Conservation (phyloP, 2,797 vertebrate species). For the Chelmon rostratus region DNA sequence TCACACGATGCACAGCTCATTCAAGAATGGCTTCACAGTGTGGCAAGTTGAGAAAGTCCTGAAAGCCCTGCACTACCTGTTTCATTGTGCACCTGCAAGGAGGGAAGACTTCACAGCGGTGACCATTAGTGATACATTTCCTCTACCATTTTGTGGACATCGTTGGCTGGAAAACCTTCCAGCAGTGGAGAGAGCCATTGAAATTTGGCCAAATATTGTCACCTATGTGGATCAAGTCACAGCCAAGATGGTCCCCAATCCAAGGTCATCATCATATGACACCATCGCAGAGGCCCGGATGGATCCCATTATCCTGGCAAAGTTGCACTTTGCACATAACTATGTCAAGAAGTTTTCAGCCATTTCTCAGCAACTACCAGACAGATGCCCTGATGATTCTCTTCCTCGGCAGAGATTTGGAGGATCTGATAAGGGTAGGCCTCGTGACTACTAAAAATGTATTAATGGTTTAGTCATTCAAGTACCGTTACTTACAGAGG, state of each 20-base stretch:
- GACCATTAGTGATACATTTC: conserved; percentile 8
- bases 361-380: conserved; percentile 38
- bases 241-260: conserved; percentile 34
- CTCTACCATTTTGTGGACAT: conserved; percentile 38
- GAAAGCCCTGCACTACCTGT: conserved; percentile 27
- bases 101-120: conserved; percentile 11
- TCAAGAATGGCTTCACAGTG: conserved; percentile 5
- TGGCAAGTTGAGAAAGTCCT: conserved; percentile 12
- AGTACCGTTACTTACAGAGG: no score
- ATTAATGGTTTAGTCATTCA: no score
- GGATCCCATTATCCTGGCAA: no score
- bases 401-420: conserved; percentile 21
- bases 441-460: no score
- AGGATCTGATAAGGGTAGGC: no score
- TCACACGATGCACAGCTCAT: conserved; percentile 15
- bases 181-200: conserved; percentile 40
- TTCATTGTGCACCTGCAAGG: conserved; percentile 39
- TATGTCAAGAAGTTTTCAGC: conserved; percentile 19
- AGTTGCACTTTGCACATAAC: no score
- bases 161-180: conserved; percentile 40
- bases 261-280: not conserved
- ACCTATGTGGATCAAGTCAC: conserved; percentile 40
- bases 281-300: no score
- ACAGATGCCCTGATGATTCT: conserved; percentile 35
- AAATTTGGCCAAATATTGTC: conserved; percentile 37